phyloP scores from a whole-genome alignment of 2,888 invertebrate species.

The Ctenicera cuprea region DNA sequence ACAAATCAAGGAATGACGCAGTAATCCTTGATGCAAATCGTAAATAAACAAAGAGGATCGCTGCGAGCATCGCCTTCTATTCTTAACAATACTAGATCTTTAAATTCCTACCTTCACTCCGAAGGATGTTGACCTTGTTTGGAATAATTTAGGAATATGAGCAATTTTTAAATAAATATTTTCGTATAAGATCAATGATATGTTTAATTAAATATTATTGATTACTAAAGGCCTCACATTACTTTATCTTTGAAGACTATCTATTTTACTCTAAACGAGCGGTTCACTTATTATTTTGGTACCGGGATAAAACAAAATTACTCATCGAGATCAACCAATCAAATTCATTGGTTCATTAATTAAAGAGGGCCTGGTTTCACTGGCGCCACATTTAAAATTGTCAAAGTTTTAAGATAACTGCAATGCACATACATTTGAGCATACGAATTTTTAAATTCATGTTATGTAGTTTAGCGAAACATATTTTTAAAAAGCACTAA shows the following conservation, averaged over 20 bases:
- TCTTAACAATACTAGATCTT: conserved; percentile 22
- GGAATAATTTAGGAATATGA: not conserved
- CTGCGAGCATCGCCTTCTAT: conserved; percentile 12
- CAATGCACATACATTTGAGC: too few relatives aligned
- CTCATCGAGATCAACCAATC: conserved; percentile 46
- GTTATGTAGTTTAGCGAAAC: too few relatives aligned
- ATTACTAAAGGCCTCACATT: conserved; percentile 45
- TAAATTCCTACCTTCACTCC: conserved; percentile 56
- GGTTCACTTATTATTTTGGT: conserved; percentile 43
- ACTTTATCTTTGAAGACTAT: conserved; percentile 27
- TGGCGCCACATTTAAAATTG: conserved; percentile 43
- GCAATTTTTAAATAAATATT: conserved; percentile 4
- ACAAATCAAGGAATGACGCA: conserved; percentile 28
- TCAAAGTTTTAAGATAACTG: too few relatives aligned
- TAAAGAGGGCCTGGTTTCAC: conserved; percentile 29
- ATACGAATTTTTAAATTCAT: too few relatives aligned
- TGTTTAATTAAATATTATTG: conserved; percentile 31
- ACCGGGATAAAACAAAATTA: conserved; percentile 43
- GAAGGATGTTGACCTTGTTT: conserved; percentile 47
- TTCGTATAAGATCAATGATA: conserved; percentile 32
- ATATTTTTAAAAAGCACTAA: too few relatives aligned
- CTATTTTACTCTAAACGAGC: conserved; percentile 10
- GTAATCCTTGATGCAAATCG: not conserved
- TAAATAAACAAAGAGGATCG: conserved; percentile 14
- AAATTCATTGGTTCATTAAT: conserved; percentile 18